Conservation (phyloP, 2,113 vertebrate species). For the Nanger granti region DNA sequence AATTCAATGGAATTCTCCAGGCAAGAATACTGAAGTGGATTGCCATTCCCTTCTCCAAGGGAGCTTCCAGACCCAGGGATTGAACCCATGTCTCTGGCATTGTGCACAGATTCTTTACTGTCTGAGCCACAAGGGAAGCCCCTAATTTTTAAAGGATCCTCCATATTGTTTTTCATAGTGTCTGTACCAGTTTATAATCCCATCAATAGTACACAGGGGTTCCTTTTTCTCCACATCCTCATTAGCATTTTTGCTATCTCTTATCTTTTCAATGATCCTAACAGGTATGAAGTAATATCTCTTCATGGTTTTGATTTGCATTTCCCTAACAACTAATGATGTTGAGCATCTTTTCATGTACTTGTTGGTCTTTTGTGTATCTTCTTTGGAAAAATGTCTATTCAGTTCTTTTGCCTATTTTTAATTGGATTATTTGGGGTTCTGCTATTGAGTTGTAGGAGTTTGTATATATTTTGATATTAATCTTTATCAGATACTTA, state of each 20-base stretch:
- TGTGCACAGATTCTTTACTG: background rate
- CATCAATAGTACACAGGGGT: background rate
- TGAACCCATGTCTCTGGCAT: background rate
- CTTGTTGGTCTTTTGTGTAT: background rate
- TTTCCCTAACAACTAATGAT: background rate
- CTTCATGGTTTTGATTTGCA: background rate
- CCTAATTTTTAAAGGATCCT: background rate
- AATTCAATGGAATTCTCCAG: background rate
- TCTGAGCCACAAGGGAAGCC: background rate
- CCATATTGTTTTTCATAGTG: background rate
- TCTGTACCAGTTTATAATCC: background rate
- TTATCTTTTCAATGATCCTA: background rate
- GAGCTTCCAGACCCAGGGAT: background rate
- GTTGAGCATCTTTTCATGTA: background rate
- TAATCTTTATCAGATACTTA: background rate
- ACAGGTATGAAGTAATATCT: background rate
- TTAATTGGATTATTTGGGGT: background rate
- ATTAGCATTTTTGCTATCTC: background rate
- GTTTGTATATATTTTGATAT: background rate
- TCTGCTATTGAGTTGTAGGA: background rate
- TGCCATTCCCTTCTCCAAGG: background rate
- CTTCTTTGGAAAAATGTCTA: background rate
- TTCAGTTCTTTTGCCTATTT: background rate
- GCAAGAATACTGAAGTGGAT: background rate
- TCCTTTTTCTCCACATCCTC: background rate